These are phyloP conservation scores for Apistogramma diplotaenia DNA, from an alignment of 2,113 vertebrate species.

Conservation along the genomic window DNA sequence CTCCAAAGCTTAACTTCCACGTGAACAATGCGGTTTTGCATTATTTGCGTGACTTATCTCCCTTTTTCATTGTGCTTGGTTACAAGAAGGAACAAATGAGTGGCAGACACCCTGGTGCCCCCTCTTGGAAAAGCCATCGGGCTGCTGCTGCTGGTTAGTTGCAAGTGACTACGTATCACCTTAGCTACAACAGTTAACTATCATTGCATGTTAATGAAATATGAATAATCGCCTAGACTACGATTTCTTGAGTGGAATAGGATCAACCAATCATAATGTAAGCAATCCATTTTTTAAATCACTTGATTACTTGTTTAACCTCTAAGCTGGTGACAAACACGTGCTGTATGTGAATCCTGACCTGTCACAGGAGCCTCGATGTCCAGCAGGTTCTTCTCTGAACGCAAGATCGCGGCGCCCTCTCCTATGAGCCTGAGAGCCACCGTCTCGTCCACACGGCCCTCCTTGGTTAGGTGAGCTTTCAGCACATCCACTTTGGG, in stretches of 20 bases:
- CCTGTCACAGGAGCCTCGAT: constrained; percentile 98
- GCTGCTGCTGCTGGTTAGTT: background rate
- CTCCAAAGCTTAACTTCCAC: background rate
- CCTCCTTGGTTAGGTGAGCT: constrained; percentile 98
- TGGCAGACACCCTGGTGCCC: background rate
- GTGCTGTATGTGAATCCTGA: constrained; percentile 37
- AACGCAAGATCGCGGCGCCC: constrained; percentile 90
- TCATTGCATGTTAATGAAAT: background rate
- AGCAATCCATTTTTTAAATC: background rate
- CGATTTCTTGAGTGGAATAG: background rate
- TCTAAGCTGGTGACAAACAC: background rate
- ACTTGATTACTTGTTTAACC: background rate
- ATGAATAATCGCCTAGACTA: background rate
- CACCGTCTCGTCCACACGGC: constrained; percentile 93
- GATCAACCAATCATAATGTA: background rate
- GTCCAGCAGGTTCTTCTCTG: constrained; percentile 97
- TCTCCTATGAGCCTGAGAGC: constrained; percentile 95
- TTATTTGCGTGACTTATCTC: background rate
- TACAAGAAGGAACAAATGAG: background rate
- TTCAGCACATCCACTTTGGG: constrained; percentile 98
- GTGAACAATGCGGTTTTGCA: background rate
- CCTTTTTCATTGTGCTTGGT: background rate
- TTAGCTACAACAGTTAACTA: background rate
- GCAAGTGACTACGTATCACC: accelerated
- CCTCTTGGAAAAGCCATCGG: background rate